A percentile compares a stretch with the other conserved stretches of the same genome.
phyloP scores from a whole-genome alignment of 2,113 vertebrate species.

The Pandion haliaetus region DNA sequence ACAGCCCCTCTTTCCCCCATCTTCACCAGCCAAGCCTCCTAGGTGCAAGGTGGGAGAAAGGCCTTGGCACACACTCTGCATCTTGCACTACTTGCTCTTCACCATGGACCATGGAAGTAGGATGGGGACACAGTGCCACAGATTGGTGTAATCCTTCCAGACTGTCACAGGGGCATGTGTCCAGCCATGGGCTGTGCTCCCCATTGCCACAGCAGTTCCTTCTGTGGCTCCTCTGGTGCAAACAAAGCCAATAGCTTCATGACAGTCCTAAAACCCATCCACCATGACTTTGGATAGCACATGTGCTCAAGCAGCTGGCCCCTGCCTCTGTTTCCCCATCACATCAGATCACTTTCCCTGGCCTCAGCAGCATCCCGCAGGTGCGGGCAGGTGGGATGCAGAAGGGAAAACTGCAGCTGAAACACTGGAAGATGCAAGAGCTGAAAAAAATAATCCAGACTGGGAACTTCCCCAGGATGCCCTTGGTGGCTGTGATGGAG shows the following conservation, averaged over 20 bases:
- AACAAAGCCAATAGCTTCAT: neutral
- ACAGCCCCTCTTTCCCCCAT: neutral
- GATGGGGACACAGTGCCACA: neutral
- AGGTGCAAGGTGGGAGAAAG: neutral
- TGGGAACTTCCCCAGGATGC: neutral
- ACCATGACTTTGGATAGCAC: accelerated
- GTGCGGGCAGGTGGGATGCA: neutral
- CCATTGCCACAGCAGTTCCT: neutral
- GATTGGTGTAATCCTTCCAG: neutral
- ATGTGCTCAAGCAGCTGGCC: no score
- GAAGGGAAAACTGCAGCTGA: neutral
- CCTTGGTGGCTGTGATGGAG: neutral
- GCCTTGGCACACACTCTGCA: neutral
- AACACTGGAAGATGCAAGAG: neutral
- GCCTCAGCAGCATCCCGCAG: neutral
- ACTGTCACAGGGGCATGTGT: neutral
- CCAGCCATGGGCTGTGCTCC: neutral
- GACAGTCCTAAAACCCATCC: neutral
- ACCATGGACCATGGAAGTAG: accelerated
- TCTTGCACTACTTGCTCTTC: neutral
- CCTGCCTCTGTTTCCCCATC: neutral
- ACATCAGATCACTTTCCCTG: neutral
- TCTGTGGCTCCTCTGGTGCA: neutral
- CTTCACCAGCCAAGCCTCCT: neutral
- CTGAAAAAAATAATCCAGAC: neutral